Conservation (phyloP, 2,888 invertebrate species). For the Malacosoma neustria region DNA sequence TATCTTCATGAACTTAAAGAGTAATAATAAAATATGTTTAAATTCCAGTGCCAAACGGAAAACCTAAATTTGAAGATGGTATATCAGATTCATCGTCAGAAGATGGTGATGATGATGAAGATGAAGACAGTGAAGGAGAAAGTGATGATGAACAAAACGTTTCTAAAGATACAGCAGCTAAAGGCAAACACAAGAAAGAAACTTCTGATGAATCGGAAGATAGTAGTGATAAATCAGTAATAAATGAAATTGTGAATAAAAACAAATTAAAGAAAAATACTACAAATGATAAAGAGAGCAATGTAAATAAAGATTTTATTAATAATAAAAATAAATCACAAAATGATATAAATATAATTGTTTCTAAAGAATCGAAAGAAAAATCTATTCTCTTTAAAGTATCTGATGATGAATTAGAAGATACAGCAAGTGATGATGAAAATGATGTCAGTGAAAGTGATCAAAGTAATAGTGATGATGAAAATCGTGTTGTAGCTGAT, state of each 20-base stretch:
- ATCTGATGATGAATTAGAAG: slow-evolving; percentile 12
- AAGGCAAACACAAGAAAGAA: slow-evolving; percentile 5
- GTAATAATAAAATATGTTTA: slow-evolving; percentile 1
- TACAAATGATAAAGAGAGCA: slow-evolving; percentile 1
- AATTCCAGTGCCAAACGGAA: slow-evolving; percentile 51
- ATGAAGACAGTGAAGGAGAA: slow-evolving; percentile 20
- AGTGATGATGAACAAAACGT: slow-evolving; percentile 4
- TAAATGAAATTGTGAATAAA: slow-evolving; percentile 1
- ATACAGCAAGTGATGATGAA: neutral
- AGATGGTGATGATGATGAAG: slow-evolving; percentile 36
- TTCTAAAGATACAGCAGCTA: neutral
- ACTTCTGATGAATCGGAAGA: neutral
- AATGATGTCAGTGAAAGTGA: slow-evolving; percentile 13
- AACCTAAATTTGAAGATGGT: slow-evolving; percentile 52
- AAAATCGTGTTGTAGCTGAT: slow-evolving; percentile 15
- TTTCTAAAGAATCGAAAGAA: slow-evolving; percentile 4
- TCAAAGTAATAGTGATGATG: slow-evolving; percentile 16
- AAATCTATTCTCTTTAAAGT: slow-evolving; percentile 13
- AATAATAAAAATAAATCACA: slow-evolving; percentile 4
- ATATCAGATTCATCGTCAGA: slow-evolving; percentile 52
- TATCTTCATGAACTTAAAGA: neutral
- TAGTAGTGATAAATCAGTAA: slow-evolving; percentile 3
- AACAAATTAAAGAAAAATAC: slow-evolving; percentile 2
- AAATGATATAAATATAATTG: slow-evolving; percentile 8
- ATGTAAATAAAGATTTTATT: slow-evolving; percentile 9